These are phyloP conservation scores for Halcyon badia DNA, from an alignment of 2,797 vertebrate species.

Conservation along the genomic window DNA sequence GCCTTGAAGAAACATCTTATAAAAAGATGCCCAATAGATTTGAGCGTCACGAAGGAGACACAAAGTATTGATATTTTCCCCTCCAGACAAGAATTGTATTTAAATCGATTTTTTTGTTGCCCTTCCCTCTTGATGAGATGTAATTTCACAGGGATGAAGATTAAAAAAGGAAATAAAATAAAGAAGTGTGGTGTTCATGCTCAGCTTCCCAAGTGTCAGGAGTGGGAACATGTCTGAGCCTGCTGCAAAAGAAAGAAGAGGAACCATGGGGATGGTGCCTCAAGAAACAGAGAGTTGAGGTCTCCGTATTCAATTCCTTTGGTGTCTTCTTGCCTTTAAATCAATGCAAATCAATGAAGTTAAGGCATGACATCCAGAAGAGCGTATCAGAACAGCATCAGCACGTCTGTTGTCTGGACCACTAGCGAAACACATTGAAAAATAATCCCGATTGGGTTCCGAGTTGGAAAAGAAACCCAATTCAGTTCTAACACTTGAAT, in stretches of 20 bases:
- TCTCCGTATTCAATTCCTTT: neutral
- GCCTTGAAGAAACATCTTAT: neutral
- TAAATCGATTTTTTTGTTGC: neutral
- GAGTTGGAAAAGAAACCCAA: neutral
- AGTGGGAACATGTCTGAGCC: neutral
- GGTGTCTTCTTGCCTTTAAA: neutral
- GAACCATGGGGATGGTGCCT: neutral
- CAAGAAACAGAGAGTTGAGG: neutral
- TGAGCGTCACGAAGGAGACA: neutral
- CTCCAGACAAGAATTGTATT: conserved; percentile 10
- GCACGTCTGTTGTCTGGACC: no score
- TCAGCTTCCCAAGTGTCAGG: neutral
- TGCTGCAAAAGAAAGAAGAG: neutral
- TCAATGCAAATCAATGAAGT: rapidly evolving
- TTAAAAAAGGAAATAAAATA: neutral
- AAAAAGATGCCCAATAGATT: neutral
- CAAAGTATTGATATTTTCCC: neutral
- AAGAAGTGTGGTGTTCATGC: neutral
- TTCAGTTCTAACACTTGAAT: neutral
- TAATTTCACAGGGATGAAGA: neutral
- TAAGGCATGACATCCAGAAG: neutral
- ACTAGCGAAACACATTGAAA: rapidly evolving
- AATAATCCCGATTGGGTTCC: neutral
- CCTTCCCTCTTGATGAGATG: neutral
- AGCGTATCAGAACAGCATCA: neutral